Evolutionary conservation across 2,797 vertebrate genomes (phyloP), one percentile per base, ranked within the genome.

Genomic region (Lycodopsis pacificus): DNA sequence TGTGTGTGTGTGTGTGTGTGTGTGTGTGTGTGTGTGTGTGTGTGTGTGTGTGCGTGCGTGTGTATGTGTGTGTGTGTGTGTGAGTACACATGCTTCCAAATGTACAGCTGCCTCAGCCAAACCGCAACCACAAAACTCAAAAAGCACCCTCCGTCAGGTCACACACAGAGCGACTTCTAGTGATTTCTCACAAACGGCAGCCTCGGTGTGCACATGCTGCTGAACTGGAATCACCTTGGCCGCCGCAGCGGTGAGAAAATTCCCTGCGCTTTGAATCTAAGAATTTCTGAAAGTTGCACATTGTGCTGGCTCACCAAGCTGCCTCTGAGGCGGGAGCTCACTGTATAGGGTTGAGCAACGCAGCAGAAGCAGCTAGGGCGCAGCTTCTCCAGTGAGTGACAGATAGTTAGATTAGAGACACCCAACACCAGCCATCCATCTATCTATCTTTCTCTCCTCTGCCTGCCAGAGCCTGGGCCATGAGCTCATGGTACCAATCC

Each of bases 391-490:
- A 51, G 65, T 80, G 85, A 87, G 82, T 88, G 89, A 89, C 90
- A 87, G 85, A 86, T 83, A 86, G 86, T 90, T 87, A 88, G 85
- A 90, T 86, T 80, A 89, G 85, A 88, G 89, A 92, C 81, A 92
- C 83, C 90, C 77, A 65, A 91, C 80, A 92, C 93, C 87, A 57
- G 27, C 74, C 67, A 68, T 73, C 80, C 46, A 71, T 81, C 84
- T 12, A 64, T 76, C 63, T 66, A 69, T 76, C 77, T 25, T 54
- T 40, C 56, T 70, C 69, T 75, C 49, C 56, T 3, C 71, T 65
- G 85, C 82, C 82, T 76, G 82, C 78, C 70, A 49, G 63, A 86
- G 77, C 86, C 89, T 90, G 90, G 82, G 80, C 69, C 80, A 74
- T 92, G 91, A 91, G 88, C 86, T 92, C 91, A 93, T 86, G 69